Evolutionary conservation across 2,113 vertebrate genomes (phyloP).

Genomic region (Addax nasomaculatus): DNA sequence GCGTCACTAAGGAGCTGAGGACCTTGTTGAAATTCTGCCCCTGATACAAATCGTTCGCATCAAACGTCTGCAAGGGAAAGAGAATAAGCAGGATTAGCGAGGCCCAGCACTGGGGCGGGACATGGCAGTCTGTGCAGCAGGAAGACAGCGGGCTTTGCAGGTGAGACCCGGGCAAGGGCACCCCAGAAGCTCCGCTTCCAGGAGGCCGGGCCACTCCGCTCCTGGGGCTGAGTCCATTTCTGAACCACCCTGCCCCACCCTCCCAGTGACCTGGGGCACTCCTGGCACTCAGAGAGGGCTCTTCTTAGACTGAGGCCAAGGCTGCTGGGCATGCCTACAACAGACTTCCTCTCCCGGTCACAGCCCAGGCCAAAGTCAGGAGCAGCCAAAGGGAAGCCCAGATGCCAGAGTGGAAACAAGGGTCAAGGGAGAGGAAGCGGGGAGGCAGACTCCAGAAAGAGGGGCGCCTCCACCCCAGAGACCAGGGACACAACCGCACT

Average conservation of each 20-base stretch:
- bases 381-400: neutral
- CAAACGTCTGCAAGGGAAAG: constrained; percentile 89
- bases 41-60: constrained; percentile 96
- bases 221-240: neutral
- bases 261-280: neutral
- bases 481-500: accelerated
- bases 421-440: neutral
- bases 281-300: neutral
- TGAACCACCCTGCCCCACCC: too few relatives aligned
- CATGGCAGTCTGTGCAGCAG: accelerated
- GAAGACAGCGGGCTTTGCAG: neutral
- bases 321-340: neutral
- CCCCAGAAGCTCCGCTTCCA: neutral
- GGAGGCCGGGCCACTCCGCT: neutral
- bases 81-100: constrained; percentile 47
- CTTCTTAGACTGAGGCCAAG: neutral
- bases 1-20: constrained; percentile 93
- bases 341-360: neutral
- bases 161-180: neutral
- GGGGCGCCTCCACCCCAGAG: neutral
- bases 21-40: constrained; percentile 97
- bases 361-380: neutral
- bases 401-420: too few relatives aligned
- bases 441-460: neutral
- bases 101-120: accelerated